Evolutionary conservation across 2,888 invertebrate species (phyloP), one percentile per base, ranked within the genome.

Genomic region (Diabrotica balteata): DNA sequence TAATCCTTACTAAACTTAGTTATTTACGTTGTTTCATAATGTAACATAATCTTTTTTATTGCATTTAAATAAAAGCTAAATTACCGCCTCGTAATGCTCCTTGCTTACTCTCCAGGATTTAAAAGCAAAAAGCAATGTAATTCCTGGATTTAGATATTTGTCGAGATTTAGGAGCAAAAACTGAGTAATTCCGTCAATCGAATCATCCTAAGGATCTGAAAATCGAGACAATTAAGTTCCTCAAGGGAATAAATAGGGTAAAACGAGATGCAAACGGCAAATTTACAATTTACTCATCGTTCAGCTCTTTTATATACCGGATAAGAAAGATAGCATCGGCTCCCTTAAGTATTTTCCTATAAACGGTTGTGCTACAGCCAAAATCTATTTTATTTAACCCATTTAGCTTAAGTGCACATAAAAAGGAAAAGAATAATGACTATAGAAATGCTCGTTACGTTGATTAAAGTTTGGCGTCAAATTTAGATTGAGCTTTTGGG

Each of bases 341-440:
- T 75, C 69, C 76, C 72, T 77, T 78, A 80, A 81, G 79, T 80
- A 79, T 78, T 80, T 81, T 80, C 77, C 79, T 79, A 78, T 79
- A 80, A 61, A 80, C 79, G 76, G 78, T 78, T 80, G 79, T 79
- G 77, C 79, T 78, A 76, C 77, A 74, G 74, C 73, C 74, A 72
- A 75, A 79, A 78, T 80, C 80, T 80, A 80, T 80, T 80, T 78
- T 78, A 78, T 81, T 80, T 78, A 78, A 79, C 79, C 81, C 80
- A 81, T 80, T 80, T 80, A 80, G 76, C 79, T 79, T 80, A 81
- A 81, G 78, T 79, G 79, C 78, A 74, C 79, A 78, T 79, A 78
- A 80, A 79, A 77, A 77, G 70, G 74, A 74, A 74, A 73, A 76
- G 75, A 76, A 75, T 72, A 69, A 75, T 73, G 68, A 68, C 66